phyloP scores from a whole-genome alignment of 2,797 vertebrate species.

The Eulemur mongoz region DNA sequence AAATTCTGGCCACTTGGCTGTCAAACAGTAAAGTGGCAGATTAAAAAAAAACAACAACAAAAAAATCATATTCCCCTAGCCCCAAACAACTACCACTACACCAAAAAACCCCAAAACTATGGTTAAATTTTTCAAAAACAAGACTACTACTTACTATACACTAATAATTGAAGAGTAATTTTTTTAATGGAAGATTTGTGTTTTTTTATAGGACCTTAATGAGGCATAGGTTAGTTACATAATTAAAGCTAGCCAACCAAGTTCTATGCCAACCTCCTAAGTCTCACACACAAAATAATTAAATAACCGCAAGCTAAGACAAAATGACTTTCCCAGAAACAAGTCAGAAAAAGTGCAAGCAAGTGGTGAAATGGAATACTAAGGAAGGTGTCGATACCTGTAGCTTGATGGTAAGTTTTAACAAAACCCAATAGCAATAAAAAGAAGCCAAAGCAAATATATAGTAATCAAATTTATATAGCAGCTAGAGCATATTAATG shows the following conservation, averaged over 20 bases:
- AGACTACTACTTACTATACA: constrained; percentile 14
- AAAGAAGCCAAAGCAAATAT: constrained; percentile 71
- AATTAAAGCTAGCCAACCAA: constrained; percentile 83
- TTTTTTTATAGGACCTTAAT: constrained; percentile 82
- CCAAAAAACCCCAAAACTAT: neutral
- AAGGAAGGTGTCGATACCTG: constrained; percentile 68
- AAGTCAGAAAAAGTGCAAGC: constrained; percentile 82
- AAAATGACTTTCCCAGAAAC: constrained; percentile 91
- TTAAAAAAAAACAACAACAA: neutral
- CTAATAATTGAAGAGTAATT: constrained; percentile 41
- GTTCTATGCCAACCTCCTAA: constrained; percentile 83
- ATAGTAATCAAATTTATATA: constrained; percentile 55
- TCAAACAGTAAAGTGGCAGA: constrained; percentile 14
- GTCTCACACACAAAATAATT: constrained; percentile 82
- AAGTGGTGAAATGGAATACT: constrained; percentile 66
- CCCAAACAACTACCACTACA: neutral
- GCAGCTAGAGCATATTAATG: constrained; percentile 60
- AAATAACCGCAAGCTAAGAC: constrained; percentile 84
- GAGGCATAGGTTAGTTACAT: constrained; percentile 81
- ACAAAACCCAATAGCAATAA: constrained; percentile 68
- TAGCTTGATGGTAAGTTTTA: constrained; percentile 70
- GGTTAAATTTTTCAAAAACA: constrained; percentile 43
- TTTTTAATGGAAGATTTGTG: constrained; percentile 44
- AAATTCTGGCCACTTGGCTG: constrained; percentile 20
- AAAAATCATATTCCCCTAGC: neutral